Conservation (phyloP, 2,797 vertebrate species). For the Lepilemur septentrionalis region DNA sequence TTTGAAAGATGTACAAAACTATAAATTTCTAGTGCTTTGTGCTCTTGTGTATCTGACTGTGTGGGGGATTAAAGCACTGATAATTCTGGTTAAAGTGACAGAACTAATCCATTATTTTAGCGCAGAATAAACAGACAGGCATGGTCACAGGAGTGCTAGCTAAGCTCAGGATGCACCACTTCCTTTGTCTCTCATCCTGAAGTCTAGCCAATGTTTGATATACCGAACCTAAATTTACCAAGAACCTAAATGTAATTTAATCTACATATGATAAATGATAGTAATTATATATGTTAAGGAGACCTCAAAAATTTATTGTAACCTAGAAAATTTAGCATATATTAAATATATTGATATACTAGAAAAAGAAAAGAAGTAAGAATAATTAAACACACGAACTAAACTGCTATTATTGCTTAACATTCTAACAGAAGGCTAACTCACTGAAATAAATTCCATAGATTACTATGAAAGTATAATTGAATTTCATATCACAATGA, state of each 20-base stretch:
- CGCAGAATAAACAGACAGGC: background rate
- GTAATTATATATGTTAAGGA: background rate
- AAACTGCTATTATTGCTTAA: background rate
- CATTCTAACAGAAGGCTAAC: slow-evolving; percentile 6
- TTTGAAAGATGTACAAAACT: background rate
- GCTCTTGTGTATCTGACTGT: background rate
- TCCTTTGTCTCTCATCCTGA: background rate
- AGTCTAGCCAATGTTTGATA: background rate
- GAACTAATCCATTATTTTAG: background rate
- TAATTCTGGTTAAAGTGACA: background rate
- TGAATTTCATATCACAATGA: slow-evolving; percentile 15
- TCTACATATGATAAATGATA: background rate
- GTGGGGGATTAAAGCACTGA: background rate
- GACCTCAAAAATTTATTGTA: background rate
- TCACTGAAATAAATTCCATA: background rate
- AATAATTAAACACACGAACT: background rate
- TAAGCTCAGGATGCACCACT: background rate
- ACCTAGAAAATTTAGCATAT: slow-evolving; percentile 2
- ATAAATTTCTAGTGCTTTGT: background rate
- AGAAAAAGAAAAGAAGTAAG: slow-evolving; percentile 24
- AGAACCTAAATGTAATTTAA: background rate
- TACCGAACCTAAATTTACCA: background rate
- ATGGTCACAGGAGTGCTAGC: background rate
- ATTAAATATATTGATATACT: background rate
- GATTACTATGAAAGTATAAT: background rate